Evolutionary conservation across 2,888 invertebrate genomes (phyloP), one percentile per base, ranked within the genome.

Genomic region (Agrotis ipsilon): DNA sequence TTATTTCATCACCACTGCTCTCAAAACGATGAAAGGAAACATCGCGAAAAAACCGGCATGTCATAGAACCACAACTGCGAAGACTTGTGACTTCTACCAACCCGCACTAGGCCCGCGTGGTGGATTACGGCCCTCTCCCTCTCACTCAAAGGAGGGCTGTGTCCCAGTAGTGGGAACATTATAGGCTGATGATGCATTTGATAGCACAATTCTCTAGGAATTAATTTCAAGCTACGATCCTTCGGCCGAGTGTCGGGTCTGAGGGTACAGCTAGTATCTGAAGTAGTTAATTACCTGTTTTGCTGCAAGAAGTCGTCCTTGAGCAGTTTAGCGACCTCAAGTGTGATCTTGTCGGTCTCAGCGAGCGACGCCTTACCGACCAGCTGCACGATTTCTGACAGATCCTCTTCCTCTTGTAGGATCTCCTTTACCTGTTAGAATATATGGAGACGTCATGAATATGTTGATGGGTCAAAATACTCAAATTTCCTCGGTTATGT

Each of bases 271-370:
- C 39, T 39, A 39, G 11, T 39, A 9, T 39, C 39, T 65, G 7
- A 14, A 49, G 7, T 11, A 16, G 16, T 6, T 48, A 13, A 18
- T 55, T 90, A 98, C 96, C 99, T 99, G 97, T 99, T 99, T 96
- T 99, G 99, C 95, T 99, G 99, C 91, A 99, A 96, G 97, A 99
- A 99, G 96, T 99, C 99, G 93, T 99, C 99, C 94, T 99, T 99
- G 79, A 99, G 97, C 86, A 99, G 96, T 95, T 99, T 99, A 87
- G 99, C 99, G 58, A 99, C 99, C 96, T 99, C 99, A 74, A 99
- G 97, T 0, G 99, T 99, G 94, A 99, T 99, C 96, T 99, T 99
- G 96, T 99, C 99, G 43, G 99, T 98, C 96, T 99, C 99, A 11
- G 99, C 99, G 79, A 99, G 97, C 0, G 99, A 99, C 43, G 99